A percentile compares a stretch with the other conserved stretches of the same genome.
These are phyloP conservation scores for Trididemnum nubilum DNA, from an alignment of 23 tunicate species.

Conservation along the genomic window DNA sequence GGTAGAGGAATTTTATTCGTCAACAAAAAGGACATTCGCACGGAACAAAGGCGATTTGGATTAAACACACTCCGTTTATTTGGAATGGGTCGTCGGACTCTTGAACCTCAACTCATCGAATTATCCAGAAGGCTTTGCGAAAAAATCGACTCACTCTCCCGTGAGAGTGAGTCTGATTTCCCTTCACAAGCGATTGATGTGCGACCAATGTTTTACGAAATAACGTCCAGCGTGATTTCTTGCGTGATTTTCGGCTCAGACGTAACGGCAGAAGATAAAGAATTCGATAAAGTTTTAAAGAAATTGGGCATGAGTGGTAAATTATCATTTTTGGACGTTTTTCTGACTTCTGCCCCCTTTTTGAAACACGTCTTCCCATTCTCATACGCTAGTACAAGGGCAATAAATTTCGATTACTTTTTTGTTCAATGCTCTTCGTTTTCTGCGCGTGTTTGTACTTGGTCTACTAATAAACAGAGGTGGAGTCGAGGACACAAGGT, in stretches of 20 bases:
- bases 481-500: no score
- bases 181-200: no score
- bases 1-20: slow-evolving; percentile 35
- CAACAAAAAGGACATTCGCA: slow-evolving; percentile 33
- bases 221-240: slow-evolving; percentile 47
- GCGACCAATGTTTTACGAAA: slow-evolving; percentile 19
- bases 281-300: no score
- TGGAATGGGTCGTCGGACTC: slow-evolving; percentile 62
- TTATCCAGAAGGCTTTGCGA: neutral
- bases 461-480: no score
- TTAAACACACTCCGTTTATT: slow-evolving; percentile 41
- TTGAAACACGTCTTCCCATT: slow-evolving; percentile 39
- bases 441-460: no score
- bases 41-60: slow-evolving; percentile 65
- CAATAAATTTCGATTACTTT: no score
- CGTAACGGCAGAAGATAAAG: neutral
- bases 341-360: slow-evolving; percentile 39
- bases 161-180: slow-evolving; percentile 2
- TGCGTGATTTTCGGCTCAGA: slow-evolving; percentile 35
- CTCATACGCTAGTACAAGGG: neutral
- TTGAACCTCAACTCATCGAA: slow-evolving; percentile 31
- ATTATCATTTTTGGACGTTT: neutral
- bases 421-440: no score
- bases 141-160: neutral
- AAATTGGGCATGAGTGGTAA: neutral